A percentile compares a stretch with the other conserved stretches of the same genome.
These are phyloP conservation scores for Rotaria macrura DNA, from an alignment of 2,888 invertebrate genomes.

Conservation along the genomic window DNA sequence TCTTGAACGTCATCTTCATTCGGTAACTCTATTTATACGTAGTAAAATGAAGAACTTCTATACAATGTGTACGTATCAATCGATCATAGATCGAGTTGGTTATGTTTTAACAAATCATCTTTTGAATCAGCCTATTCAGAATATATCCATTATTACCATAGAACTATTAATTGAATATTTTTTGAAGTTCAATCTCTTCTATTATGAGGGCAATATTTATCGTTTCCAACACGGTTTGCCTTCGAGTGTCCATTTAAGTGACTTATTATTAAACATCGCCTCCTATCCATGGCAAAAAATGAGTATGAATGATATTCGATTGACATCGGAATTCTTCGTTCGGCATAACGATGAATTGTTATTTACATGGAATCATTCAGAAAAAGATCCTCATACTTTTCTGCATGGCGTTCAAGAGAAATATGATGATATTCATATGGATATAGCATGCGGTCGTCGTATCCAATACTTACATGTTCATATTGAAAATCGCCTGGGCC, in stretches of 20 bases:
- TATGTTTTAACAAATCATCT: background rate
- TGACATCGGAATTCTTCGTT: background rate
- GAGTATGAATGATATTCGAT: background rate
- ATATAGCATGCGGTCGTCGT: background rate
- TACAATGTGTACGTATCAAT: background rate
- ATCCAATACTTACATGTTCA: background rate
- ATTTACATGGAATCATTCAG: background rate
- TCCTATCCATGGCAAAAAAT: background rate
- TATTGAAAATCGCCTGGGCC: background rate
- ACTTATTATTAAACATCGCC: background rate
- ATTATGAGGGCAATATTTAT: background rate
- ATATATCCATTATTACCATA: background rate
- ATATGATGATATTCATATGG: background rate
- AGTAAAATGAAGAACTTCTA: background rate
- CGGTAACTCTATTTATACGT: background rate
- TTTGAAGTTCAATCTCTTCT: background rate
- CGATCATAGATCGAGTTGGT: background rate
- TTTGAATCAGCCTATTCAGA: background rate
- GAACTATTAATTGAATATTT: background rate
- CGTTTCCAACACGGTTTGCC: background rate
- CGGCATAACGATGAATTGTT: background rate
- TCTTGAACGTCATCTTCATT: background rate
- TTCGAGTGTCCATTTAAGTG: background rate
- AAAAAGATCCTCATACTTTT: background rate
- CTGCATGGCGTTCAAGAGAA: background rate